phyloP scores from a whole-genome alignment of 2,888 invertebrate species.

The Drosophila longiperda region DNA sequence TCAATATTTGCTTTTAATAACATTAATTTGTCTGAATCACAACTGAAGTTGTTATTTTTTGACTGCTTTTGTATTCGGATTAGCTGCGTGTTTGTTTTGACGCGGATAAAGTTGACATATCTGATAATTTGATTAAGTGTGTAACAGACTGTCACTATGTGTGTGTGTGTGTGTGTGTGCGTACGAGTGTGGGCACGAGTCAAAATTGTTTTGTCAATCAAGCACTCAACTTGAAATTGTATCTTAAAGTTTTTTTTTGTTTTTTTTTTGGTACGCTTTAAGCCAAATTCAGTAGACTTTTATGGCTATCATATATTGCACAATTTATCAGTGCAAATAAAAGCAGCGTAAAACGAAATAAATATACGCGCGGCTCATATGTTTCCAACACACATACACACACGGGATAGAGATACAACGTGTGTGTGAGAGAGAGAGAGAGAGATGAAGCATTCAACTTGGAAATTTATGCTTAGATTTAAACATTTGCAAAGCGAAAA shows the following conservation, averaged over 20 bases:
- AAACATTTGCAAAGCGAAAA: conserved; percentile 81
- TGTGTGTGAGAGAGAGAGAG: conserved; percentile 19
- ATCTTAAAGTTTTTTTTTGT: conserved; percentile 47
- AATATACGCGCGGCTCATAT: conserved; percentile 73
- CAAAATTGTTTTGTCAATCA: conserved; percentile 69
- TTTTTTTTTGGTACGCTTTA: conserved; percentile 45
- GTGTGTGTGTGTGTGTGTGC: conserved; percentile 15
- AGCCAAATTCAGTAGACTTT: conserved; percentile 64
- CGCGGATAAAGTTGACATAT: conserved; percentile 71
- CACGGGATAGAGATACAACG: conserved; percentile 45
- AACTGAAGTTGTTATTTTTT: conserved; percentile 34
- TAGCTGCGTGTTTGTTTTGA: conserved; percentile 73
- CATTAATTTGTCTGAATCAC: conserved; percentile 72
- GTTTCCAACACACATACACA: conserved; percentile 41
- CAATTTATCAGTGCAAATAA: conserved; percentile 79
- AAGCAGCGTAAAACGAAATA: conserved; percentile 68
- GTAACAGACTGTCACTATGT: conserved; percentile 17
- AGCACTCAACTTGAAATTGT: conserved; percentile 39
- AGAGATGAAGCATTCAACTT: conserved; percentile 25
- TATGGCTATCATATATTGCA: conserved; percentile 75
- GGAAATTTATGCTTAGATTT: conserved; percentile 80
- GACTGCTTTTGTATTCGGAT: conserved; percentile 48
- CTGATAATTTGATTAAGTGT: conserved; percentile 78
- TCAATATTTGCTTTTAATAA: conserved; percentile 77
- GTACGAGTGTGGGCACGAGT: conserved; percentile 44